phyloP scores from a whole-genome alignment of 1,140 invertebrate species.

The Diprion similis region DNA sequence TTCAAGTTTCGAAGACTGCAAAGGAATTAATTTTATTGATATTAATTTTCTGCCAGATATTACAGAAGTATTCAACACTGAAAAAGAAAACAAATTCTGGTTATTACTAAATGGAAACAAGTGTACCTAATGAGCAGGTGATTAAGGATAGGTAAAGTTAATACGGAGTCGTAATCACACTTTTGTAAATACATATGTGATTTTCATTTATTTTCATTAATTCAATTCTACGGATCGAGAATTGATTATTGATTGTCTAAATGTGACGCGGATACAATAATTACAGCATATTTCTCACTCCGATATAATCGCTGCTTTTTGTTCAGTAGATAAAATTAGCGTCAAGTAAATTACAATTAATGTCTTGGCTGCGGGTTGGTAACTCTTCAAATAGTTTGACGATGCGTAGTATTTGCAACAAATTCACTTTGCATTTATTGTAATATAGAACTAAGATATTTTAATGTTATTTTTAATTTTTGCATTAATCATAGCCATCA shows the following conservation, averaged over 20 bases:
- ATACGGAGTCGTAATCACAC: no score
- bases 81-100: conserved; percentile 14
- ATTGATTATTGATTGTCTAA: no score
- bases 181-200: no score
- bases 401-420: conserved; percentile 1
- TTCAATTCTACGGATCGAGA: background rate
- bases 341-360: background rate
- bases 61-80: conserved; percentile 12
- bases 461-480: conserved; percentile 6
- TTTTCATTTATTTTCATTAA: background rate
- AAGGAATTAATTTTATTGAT: background rate
- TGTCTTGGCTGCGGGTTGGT: background rate
- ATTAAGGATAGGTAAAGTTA: background rate
- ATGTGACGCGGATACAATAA: no score
- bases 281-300: no score
- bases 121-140: background rate
- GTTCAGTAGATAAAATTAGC: background rate
- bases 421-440: conserved; percentile 6
- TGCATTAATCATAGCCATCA: conserved; percentile 9
- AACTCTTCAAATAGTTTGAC: background rate
- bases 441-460: background rate
- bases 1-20: background rate
- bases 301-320: no score
- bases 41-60: background rate
- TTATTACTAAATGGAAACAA: background rate